Evolutionary conservation across 35 echinoderm and acorn worm species (phyloP).

Genomic region (Patiria miniata): DNA sequence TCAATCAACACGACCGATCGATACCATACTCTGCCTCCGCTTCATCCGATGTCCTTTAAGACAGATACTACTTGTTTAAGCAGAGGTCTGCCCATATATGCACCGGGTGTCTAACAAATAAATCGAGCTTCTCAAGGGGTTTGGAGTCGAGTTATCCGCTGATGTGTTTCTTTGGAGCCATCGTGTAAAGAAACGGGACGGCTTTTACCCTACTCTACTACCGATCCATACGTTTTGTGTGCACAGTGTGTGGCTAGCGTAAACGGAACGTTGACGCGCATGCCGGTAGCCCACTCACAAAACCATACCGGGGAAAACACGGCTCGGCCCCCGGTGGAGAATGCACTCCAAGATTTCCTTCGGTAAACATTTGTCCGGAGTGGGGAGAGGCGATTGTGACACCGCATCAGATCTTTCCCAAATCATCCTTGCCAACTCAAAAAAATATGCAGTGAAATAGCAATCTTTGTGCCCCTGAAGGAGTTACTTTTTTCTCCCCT

Average conservation of each 20-base stretch:
- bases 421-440: not conserved
- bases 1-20: not conserved
- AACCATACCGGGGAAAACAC: not conserved
- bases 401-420: not conserved
- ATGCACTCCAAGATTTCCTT: not conserved
- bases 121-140: not conserved
- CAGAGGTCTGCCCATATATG: not conserved
- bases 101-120: slow-evolving; percentile 2
- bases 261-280: slow-evolving; percentile 8
- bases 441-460: not conserved
- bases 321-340: not conserved
- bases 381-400: not conserved
- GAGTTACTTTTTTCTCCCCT: not conserved
- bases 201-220: not conserved
- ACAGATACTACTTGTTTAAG: not conserved
- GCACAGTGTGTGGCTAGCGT: slow-evolving; percentile 1
- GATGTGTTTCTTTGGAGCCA: not conserved
- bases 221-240: slow-evolving; percentile 6
- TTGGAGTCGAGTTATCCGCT: not conserved
- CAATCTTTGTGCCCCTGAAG: not conserved
- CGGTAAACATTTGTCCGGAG: slow-evolving; percentile 11
- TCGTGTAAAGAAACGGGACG: not conserved
- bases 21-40: not conserved
- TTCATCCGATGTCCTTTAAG: not conserved
- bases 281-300: not conserved